Evolutionary conservation across 2,113 vertebrate genomes (phyloP), one percentile per base, ranked within the genome.

Genomic region (Otolemur garnettii): DNA sequence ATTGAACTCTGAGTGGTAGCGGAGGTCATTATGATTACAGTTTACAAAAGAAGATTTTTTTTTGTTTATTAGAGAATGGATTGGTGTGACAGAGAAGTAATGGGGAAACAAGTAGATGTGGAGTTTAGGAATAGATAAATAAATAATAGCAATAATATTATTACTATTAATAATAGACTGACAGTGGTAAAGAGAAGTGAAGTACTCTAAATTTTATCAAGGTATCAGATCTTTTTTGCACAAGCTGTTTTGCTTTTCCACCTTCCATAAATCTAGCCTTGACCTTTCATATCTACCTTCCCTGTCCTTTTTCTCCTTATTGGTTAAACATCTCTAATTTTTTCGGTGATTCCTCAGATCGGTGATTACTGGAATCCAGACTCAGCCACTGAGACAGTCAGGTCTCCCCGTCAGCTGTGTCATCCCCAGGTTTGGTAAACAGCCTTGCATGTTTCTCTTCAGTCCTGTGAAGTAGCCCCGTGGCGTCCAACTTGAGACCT

Each of bases 351-450:
- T 86, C 24, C 28, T 82, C 19, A 82, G 12, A 81, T 21, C 66
- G 45, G 42, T 94, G 57, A 68, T 86, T 93, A 96, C 57, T 88
- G 75, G 60, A 96, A 72, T 85, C 62, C 24, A 87, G 30, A 97
- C 69, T 59, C 53, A 86, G 38, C 35, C n/a, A 82, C 86, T 95
- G 33, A 86, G 75, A 78, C 35, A 60, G 81, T 87, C 60, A 75
- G 33, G 19, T 84, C 53, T 91, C 60, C 91, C 79, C 92, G 62
- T 84, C 72, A 96, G 74, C n/a, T 82, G 13, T 57, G 30, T 93
- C 68, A 38, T 68, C 82, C 78, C 57, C 62, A 94, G 19, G 14
- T 91, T 96, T 95, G 66, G 21, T 59, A 64, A 88, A 68, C 26
- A 71, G 79, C 35, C 59, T 30, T 74, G 66, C 69, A 30, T 83